Base-by-base conservation (phyloP, 2,888 invertebrate genomes). In the Crepidodera aurea region DNA sequence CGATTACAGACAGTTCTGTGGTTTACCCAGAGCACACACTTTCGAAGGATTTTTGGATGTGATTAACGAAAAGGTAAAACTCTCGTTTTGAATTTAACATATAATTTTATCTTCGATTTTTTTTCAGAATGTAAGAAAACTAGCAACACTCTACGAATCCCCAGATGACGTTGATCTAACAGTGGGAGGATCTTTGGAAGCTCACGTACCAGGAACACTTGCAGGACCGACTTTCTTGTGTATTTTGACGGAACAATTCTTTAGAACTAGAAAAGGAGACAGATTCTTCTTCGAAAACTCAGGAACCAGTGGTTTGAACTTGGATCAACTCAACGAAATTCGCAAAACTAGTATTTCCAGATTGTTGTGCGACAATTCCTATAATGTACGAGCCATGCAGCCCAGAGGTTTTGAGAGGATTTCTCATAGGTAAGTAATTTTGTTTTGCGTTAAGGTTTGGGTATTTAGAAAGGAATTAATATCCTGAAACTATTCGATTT, bases 141-240 rank as follows among this genome's bases (percentile, higher is more conserved):
- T 94, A 7, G 80, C 86, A 62, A 75, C 81, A 0, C 75, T 92
- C 0, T 93, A 93, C 80, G 87, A 86, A 62, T 84, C 84, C 44
- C 88, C 89, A 0, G 89, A 92, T 56, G 95, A 96, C 78, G 90
- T 96, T 1, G 96, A 96, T 71, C 78, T 96, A 58, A 92, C 92
- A 10, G 91, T 94, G 5, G 96, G 90, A 1, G 95, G 91, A 0
- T 88, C 93, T 0, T 77, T 94, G 51, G 96, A 96, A 80, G 81
- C 81, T 0, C 89, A 90, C 60, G 89, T 93, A 1, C 86, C 87
- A 0, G 93, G 91, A 0, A 88, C 94, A 0, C 83, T 91, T 46
- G 86, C 91, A 0, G 96, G 96, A 0, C 95, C 95, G 1, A 94
- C 95, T 0, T 94, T 91, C 84, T 85, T 93, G 1, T 95, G 95